A percentile compares a stretch with the other conserved stretches of the same genome.
Evolutionary conservation across 2,113 vertebrate species (phyloP).

Genomic region (Zosterops pallidus): DNA sequence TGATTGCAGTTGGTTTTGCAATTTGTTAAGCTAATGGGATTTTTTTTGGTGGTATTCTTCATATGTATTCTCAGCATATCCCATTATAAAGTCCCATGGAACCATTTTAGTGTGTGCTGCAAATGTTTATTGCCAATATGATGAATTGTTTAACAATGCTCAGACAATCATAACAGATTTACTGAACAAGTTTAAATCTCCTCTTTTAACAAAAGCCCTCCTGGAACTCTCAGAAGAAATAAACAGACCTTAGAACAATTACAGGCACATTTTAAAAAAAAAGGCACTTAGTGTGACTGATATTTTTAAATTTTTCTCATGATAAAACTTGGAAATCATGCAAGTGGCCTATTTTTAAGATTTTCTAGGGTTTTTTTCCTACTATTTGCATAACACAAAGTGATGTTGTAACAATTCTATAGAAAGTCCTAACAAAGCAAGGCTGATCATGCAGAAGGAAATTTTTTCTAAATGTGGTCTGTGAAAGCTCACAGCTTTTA

Average conservation of each 20-base stretch:
- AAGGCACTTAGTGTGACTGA: not conserved
- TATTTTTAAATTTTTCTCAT: not conserved
- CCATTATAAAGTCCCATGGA: not conserved
- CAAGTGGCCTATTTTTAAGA: not conserved
- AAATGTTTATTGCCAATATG: constrained; percentile 51
- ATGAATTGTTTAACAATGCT: constrained; percentile 52
- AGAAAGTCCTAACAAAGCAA: not conserved
- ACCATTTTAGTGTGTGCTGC: not conserved
- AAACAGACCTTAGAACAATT: not conserved
- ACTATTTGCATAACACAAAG: not conserved
- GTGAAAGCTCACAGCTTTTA: not conserved
- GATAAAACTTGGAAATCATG: not conserved
- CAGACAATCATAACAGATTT: constrained; percentile 40
- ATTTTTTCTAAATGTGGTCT: not conserved
- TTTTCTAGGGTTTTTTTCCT: not conserved
- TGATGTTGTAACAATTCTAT: not conserved
- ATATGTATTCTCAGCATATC: constrained; percentile 24
- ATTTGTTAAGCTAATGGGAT: constrained; percentile 35
- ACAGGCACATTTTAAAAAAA: not conserved
- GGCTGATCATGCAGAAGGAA: not conserved
- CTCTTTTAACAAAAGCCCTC: constrained; percentile 9
- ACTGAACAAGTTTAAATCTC: constrained; percentile 8
- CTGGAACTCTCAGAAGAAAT: not conserved
- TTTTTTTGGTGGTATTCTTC: not conserved
- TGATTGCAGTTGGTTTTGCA: not conserved